Base-by-base conservation (phyloP, 2,797 vertebrate genomes). In the Diplodus puntazzo region DNA sequence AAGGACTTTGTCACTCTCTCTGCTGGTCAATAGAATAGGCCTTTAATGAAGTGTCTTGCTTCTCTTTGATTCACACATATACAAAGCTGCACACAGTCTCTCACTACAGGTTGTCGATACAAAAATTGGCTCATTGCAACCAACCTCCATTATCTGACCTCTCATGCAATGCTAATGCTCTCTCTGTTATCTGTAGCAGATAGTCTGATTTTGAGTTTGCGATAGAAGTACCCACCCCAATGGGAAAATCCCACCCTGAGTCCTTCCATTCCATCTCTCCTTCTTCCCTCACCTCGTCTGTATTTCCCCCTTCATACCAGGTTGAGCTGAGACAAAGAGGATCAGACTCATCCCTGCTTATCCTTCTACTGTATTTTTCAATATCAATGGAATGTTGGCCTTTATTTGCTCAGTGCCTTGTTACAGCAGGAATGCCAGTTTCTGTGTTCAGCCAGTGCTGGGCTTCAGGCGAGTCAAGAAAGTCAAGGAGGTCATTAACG, bases 321-420 rank as follows among this genome's bases (percentile, higher is more conserved):
- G 75, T 66, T 45, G 73, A 89, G 76, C 81, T 82, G 82, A 89
- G 89, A 87, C 86, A 86, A 77, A 85, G 65, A 78, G 87, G 87
- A 86, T 89, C 90, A 87, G 74, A 74, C 83, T 93, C 91, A 93
- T 92, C 90, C 89, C 73, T 78, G 81, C 80, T 92, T 88, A 93
- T 91, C 88, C 89, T 73, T 84, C 69, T 77, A 83, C 86, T 89
- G 84, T 90, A 92, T 86, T 92, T 94, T 93, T 93, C 91, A 94
- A 92, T 93, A 94, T 92, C 87, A 87, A 11, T 85, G 92, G 93
- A 92, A 95, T 94, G 93, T 90, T 88, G 87, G 78, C 78, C 84
- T 90, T 88, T 91, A 87, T 91, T 94, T 92, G 79, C 69, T 88
- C 76, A 79, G 89, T 82, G 76, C 69, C 78, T 69, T 75, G 87